These are phyloP conservation scores for Aromia moschata DNA, from an alignment of 2,888 invertebrate genomes.

Conservation along the genomic window DNA sequence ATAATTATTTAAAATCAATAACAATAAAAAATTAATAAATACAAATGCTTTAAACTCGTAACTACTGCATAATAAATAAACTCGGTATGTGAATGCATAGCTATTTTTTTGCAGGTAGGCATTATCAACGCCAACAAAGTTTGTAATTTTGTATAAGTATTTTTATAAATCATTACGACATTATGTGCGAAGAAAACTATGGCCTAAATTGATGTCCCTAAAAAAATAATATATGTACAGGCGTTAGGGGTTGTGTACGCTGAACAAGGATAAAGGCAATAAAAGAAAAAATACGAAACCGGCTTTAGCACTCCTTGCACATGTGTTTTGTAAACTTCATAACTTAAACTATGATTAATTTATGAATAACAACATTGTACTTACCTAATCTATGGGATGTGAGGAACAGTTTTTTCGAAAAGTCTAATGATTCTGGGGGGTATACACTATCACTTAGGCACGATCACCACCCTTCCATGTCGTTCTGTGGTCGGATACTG, in stretches of 20 bases:
- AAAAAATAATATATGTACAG: neutral
- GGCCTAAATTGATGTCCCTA: too few relatives aligned
- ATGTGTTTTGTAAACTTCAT: conserved; percentile 43
- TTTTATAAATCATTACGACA: too few relatives aligned
- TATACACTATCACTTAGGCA: conserved; percentile 40
- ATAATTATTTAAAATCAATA: too few relatives aligned
- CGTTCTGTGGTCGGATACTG: conserved; percentile 48
- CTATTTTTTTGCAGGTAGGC: too few relatives aligned
- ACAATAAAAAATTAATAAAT: too few relatives aligned
- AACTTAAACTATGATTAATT: conserved; percentile 46
- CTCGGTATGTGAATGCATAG: too few relatives aligned
- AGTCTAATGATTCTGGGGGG: conserved; percentile 38
- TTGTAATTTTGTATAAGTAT: too few relatives aligned
- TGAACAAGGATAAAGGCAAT: conserved; percentile 15
- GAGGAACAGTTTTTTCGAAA: conserved; percentile 33
- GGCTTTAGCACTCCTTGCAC: conserved; percentile 37
- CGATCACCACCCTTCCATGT: conserved; percentile 49
- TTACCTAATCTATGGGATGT: conserved; percentile 43
- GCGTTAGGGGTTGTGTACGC: conserved; percentile 11
- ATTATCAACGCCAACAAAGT: too few relatives aligned
- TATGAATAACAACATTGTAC: conserved; percentile 34
- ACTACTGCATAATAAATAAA: too few relatives aligned
- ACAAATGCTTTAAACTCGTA: too few relatives aligned
- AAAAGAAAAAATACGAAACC: conserved; percentile 39
- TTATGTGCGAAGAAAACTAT: too few relatives aligned